Conservation (phyloP, 2,113 vertebrate species). For the Petrocephalus microphthalmus region DNA sequence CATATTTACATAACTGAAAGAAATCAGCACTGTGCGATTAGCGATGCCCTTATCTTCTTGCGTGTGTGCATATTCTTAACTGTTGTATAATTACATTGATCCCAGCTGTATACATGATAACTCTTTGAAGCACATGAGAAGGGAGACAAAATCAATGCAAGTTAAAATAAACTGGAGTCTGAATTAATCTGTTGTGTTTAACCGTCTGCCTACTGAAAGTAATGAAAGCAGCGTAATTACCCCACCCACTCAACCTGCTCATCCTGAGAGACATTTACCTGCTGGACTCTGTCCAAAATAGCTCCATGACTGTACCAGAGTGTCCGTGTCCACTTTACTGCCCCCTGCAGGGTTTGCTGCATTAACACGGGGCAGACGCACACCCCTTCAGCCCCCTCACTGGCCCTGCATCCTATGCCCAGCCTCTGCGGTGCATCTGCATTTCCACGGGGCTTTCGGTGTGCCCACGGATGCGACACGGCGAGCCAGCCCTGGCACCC, state of each 20-base stretch:
- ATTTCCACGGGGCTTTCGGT: not conserved
- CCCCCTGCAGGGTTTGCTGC: not conserved
- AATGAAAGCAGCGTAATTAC: not conserved
- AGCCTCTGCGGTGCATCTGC: not conserved
- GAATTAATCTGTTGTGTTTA: not conserved
- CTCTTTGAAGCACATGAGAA: not conserved
- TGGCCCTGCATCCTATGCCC: not conserved
- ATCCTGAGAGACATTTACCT: not conserved
- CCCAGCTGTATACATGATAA: not conserved
- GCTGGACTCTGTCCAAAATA: not conserved
- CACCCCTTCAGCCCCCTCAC: not conserved
- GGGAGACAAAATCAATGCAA: not conserved
- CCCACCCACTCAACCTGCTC: not conserved
- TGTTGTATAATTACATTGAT: not conserved
- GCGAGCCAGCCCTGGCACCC: not conserved
- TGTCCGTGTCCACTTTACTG: not conserved
- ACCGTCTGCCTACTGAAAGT: not conserved
- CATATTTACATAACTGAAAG: not conserved
- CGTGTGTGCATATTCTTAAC: not conserved
- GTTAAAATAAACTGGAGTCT: not conserved
- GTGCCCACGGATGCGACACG: not conserved
- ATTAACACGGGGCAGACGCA: not conserved
- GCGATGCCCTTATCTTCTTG: not conserved
- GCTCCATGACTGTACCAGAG: not conserved
- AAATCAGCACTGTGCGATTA: not conserved